Base-by-base conservation (phyloP, 2,797 vertebrate species). In the Pipistrellus kuhlii region DNA sequence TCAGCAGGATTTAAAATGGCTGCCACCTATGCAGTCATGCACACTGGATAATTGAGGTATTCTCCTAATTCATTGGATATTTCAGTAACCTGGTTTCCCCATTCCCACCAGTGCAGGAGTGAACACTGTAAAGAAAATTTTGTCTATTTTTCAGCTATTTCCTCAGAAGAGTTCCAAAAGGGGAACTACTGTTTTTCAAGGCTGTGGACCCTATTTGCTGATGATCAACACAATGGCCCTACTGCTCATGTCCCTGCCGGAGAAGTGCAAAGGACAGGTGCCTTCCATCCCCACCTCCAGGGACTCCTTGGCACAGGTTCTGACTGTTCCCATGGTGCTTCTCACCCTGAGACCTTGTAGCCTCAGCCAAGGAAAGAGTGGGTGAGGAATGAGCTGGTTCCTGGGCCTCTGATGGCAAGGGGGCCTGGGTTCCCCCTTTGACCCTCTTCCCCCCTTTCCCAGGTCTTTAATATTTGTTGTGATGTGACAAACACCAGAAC, bases 61-160 rank as follows among this genome's bases (percentile, higher is more conserved):
- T 73, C 75, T 88, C 38, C 44, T 59, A 27, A 90, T 85, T 88
- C 76, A n/a, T 76, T 77, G 57, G 73, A 85, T 57, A 59, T 73
- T 84, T 75, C 46, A 81, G 3, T 90, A 51, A 64, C 83, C n/a
- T 82, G 53, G 2, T 77, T 87, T 5, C 55, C 62, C 41, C 66
- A 57, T 55, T 51, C 75, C 72, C 32, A 90, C 10, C 13, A 64
- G 38, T 66, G 32, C 30, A 86, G 51, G 72, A 84, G 27, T 68
- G 55, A 89, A 94, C 46, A 97, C 32, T 44, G 30, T 95, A 69
- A 96, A 94, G 88, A 93, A 48, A 77, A 48, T 88, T 75, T 81
- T 92, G 21, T 96, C 51, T 96, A 62, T 90, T 94, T 97, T 97
- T 73, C 71, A 92, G 84, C 91, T 86, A 38, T 93, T 89, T 97